Percentiles rank a stretch among this genome's conserved stretches.
These are phyloP conservation scores for Trachelus iudaicus DNA, from an alignment of 2,888 invertebrate genomes.

Conservation along the genomic window DNA sequence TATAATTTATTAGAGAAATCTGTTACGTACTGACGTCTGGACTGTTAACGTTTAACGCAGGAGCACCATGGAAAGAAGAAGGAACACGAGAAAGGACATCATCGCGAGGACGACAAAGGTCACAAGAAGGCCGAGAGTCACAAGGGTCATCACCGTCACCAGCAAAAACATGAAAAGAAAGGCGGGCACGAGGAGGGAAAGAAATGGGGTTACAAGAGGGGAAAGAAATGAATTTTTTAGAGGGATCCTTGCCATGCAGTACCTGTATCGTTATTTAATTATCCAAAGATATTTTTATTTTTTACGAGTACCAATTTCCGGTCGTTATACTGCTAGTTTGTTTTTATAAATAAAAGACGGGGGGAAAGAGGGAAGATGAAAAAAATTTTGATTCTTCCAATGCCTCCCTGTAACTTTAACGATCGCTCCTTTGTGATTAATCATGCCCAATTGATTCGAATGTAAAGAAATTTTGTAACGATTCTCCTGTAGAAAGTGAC, in stretches of 20 bases:
- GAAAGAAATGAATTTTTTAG: slow-evolving; percentile 9
- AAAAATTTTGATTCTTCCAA: neutral
- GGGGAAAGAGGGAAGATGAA: neutral
- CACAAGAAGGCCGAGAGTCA: slow-evolving; percentile 70
- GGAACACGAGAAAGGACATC: slow-evolving; percentile 69
- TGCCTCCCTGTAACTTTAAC: neutral
- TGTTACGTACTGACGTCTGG: neutral
- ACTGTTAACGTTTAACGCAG: slow-evolving; percentile 26
- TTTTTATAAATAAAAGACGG: neutral
- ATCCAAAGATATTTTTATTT: neutral
- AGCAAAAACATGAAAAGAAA: slow-evolving; percentile 65
- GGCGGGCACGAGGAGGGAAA: slow-evolving; percentile 67
- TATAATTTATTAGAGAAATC: neutral
- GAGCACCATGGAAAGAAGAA: slow-evolving; percentile 70
- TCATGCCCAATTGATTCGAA: neutral
- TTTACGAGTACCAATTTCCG: neutral
- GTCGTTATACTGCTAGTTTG: neutral
- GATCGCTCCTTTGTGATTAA: neutral
- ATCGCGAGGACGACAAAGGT: slow-evolving; percentile 68
- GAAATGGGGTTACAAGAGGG: slow-evolving; percentile 70
- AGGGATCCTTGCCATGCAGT: neutral
- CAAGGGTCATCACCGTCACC: slow-evolving; percentile 68
- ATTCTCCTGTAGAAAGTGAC: neutral
- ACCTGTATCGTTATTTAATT: neutral
- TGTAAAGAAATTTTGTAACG: neutral